Conservation (phyloP, 2,888 invertebrate genomes). For the Caenorhabditis sp. region DNA sequence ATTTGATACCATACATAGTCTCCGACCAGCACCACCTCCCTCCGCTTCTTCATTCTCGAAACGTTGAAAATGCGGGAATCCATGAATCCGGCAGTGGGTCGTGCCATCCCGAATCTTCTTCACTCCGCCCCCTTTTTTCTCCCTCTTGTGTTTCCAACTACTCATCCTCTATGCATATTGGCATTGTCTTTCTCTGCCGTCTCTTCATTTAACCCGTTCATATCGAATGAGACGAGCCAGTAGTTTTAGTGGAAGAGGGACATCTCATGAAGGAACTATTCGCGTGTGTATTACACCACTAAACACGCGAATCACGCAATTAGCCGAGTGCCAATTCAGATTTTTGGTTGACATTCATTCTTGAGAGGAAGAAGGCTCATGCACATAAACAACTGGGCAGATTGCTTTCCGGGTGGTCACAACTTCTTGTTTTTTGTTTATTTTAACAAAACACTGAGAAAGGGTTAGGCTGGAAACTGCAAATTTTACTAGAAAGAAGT, state of each 20-base stretch:
- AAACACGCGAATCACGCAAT: constrained; percentile 57
- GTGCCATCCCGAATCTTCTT: constrained; percentile 51
- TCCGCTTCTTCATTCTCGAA: constrained; percentile 13
- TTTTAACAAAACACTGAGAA: neutral
- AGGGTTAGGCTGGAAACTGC: neutral
- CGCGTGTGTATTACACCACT: constrained; percentile 49
- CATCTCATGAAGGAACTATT: constrained; percentile 26
- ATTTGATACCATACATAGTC: constrained; percentile 24
- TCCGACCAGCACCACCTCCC: constrained; percentile 1
- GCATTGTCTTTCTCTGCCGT: constrained; percentile 51
- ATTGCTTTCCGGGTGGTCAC: constrained; percentile 29
- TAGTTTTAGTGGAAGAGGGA: constrained; percentile 27
- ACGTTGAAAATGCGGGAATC: constrained; percentile 56
- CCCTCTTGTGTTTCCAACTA: constrained; percentile 17
- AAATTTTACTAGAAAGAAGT: neutral
- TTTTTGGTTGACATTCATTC: constrained; percentile 5
- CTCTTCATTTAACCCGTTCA: constrained; percentile 49
- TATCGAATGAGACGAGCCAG: constrained; percentile 51
- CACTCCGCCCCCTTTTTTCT: constrained; percentile 22
- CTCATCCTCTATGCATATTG: constrained; percentile 58
- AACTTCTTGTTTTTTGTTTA: neutral
- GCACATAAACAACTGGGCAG: constrained; percentile 51
- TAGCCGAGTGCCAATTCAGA: constrained; percentile 40
- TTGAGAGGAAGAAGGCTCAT: constrained; percentile 1
- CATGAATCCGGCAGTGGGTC: constrained; percentile 57